These are phyloP conservation scores for Hyphantria cunea DNA, from an alignment of 1,140 invertebrate species.

Conservation along the genomic window DNA sequence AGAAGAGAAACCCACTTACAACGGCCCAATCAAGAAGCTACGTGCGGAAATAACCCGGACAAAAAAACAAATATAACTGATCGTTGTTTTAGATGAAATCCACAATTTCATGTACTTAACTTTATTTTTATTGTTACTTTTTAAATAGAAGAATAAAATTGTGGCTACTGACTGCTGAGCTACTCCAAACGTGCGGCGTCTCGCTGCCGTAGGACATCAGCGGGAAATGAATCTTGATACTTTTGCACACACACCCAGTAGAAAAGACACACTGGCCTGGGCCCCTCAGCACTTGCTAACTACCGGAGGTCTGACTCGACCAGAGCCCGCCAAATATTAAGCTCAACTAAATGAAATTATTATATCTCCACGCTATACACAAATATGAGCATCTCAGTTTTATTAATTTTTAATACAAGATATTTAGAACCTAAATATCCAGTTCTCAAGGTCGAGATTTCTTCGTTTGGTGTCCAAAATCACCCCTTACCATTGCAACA, in stretches of 20 bases:
- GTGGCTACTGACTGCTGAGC: constrained; percentile 59
- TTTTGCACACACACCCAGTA: constrained; percentile 50
- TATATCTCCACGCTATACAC: constrained; percentile 46
- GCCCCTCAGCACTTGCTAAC: neutral
- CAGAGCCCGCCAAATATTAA: constrained; percentile 34
- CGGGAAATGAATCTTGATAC: constrained; percentile 80
- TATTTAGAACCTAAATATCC: constrained; percentile 30
- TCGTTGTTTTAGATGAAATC: no score
- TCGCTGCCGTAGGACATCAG: constrained; percentile 79
- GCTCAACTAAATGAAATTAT: constrained; percentile 70
- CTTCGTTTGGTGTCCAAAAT: constrained; percentile 3
- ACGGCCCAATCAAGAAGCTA: no score
- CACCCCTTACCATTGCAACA: constrained; percentile 46
- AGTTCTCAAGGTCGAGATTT: constrained; percentile 21
- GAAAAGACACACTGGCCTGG: constrained; percentile 37
- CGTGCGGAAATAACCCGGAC: no score
- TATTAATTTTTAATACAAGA: constrained; percentile 50
- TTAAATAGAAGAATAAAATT: no score
- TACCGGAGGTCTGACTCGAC: constrained; percentile 25
- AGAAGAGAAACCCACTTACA: no score
- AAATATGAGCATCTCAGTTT: constrained; percentile 47
- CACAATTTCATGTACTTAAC: no score
- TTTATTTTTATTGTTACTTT: no score
- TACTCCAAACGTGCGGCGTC: constrained; percentile 76
- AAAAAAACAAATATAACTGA: no score